These are phyloP conservation scores for Penaeus monodon DNA, from an alignment of 2,888 invertebrate species.

Conservation along the genomic window DNA sequence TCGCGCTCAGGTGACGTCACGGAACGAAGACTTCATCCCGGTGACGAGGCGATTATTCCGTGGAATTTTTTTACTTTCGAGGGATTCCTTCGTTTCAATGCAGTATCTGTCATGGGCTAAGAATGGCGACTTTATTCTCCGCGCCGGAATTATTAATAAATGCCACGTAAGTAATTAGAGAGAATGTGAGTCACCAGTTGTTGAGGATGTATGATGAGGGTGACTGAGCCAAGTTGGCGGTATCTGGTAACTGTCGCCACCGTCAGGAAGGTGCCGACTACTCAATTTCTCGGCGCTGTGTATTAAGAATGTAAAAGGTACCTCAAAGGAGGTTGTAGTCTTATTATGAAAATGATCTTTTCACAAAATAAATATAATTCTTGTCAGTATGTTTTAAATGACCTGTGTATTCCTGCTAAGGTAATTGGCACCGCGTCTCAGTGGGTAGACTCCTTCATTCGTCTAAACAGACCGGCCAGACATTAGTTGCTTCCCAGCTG, in stretches of 20 bases:
- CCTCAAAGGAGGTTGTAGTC: neutral
- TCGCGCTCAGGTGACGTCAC: too few relatives aligned
- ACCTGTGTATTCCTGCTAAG: too few relatives aligned
- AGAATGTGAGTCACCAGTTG: slow-evolving; percentile 29
- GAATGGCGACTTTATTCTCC: too few relatives aligned
- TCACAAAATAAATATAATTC: neutral
- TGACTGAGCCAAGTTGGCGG: slow-evolving; percentile 6
- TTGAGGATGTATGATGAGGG: slow-evolving; percentile 6
- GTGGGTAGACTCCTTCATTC: slow-evolving; percentile 21
- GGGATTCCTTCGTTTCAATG: too few relatives aligned
- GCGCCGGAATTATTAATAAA: too few relatives aligned
- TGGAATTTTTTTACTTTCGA: too few relatives aligned
- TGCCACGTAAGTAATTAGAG: slow-evolving; percentile 3
- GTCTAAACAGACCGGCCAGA: slow-evolving; percentile 46
- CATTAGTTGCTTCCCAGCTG: slow-evolving; percentile 55
- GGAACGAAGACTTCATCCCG: too few relatives aligned
- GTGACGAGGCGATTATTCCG: too few relatives aligned
- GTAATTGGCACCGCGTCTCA: slow-evolving; percentile 14
- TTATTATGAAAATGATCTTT: neutral
- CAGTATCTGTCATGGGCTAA: too few relatives aligned
- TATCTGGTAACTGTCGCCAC: slow-evolving; percentile 34
- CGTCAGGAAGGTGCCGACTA: neutral
- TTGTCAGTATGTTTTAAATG: neutral
- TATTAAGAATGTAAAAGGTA: neutral
- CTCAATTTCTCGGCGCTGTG: neutral